Evolutionary conservation across 2,888 invertebrate species (phyloP), one percentile per base, ranked within the genome.

Genomic region (Anoplius nigerrimus): DNA sequence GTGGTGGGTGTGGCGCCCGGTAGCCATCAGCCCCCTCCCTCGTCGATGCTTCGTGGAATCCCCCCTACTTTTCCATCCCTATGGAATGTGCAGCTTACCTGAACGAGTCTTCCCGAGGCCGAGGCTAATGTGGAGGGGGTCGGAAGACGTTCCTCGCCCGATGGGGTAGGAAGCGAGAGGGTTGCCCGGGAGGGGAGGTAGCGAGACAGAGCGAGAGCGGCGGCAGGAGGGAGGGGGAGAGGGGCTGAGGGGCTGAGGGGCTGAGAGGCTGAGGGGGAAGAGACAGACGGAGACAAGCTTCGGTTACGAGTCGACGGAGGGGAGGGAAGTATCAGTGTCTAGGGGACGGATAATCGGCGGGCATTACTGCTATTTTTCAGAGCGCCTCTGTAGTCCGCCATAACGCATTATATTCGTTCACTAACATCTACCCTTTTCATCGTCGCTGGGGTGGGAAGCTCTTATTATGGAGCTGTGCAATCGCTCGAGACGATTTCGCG

Each of bases 301-400:
- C n/a, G n/a, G n/a, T n/a, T n/a, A n/a, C n/a, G n/a, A n/a, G n/a
- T n/a, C n/a, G n/a, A n/a, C n/a, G n/a, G n/a, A n/a, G n/a, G n/a
- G n/a, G 11, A 66, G 60, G 61, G 62, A 69, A 60, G 72, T 77
- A 82, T 81, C 80, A 70, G 81, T 79, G 83, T 80, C 81, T 81
- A 75, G 79, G 76, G 78, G 21, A 83, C 72, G 80, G 84, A 84
- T 86, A 86, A 86, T 86, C 86, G 85, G 76, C 76, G 73, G 78
- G 80, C 82, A 80, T 84, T 83, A 82, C 77, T 76, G 71, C 75
- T 70, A 71, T 60, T 21, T 45, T 21, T 20, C 48, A 48, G 5
- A 18, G 18, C 43, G 20, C 22, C 21, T 11, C 48, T 71, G 62
- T 63, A 69, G 48, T 71, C 68, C 66, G 66, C 70, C 66, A 71